Evolutionary conservation across 1,140 invertebrate species (phyloP).

Genomic region (Eurosta solidaginis): DNA sequence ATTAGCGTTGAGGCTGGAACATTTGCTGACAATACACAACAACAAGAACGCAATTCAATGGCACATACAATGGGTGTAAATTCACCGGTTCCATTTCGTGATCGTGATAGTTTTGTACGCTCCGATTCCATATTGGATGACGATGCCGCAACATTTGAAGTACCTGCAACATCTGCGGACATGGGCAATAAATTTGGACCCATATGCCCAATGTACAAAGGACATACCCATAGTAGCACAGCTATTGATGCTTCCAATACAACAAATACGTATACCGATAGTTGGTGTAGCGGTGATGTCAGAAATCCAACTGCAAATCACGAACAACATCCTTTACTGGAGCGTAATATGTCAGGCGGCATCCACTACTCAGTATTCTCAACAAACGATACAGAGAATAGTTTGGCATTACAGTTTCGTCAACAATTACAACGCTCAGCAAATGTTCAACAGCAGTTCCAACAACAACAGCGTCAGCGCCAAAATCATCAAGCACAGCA

Average conservation of each 20-base stretch:
- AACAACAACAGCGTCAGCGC: neutral
- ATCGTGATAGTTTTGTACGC: conserved; percentile 64
- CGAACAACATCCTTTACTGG: conserved; percentile 32
- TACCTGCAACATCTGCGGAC: conserved; percentile 63
- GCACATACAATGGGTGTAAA: neutral
- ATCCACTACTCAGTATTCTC: conserved; percentile 31
- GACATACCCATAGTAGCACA: conserved; percentile 46
- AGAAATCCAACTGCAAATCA: conserved; percentile 29
- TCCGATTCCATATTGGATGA: conserved; percentile 70
- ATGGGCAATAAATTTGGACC: conserved; percentile 75
- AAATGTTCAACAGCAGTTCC: neutral
- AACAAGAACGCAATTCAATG: neutral
- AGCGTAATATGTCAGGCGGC: neutral
- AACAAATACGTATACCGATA: conserved; percentile 22
- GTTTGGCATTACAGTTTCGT: neutral
- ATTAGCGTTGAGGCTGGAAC: neutral
- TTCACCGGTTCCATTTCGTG: conserved; percentile 32
- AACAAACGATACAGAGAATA: conserved; percentile 26
- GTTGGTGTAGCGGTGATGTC: conserved; percentile 17
- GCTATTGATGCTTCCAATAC: conserved; percentile 32
- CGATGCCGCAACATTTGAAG: conserved; percentile 77
- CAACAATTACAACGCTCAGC: neutral
- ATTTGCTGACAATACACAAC: neutral
- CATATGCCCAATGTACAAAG: conserved; percentile 72
- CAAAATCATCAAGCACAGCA: neutral